These are phyloP conservation scores for Odontothrips loti DNA, from an alignment of 2,888 invertebrate species.

Conservation along the genomic window DNA sequence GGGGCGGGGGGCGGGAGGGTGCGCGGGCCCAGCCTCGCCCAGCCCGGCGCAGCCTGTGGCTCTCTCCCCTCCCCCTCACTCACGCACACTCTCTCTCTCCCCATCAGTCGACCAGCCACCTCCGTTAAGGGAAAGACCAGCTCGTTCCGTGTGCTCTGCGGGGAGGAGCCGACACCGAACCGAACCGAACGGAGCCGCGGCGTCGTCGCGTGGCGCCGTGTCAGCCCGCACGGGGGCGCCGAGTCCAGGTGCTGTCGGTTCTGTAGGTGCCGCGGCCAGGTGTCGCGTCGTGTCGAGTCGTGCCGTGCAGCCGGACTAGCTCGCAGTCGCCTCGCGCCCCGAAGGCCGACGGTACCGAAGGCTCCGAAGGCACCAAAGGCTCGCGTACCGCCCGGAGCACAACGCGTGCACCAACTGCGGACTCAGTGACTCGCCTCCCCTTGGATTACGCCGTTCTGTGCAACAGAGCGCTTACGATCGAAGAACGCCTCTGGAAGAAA, in stretches of 20 bases:
- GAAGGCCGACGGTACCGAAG: too few species aligned
- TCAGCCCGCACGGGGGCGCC: not conserved
- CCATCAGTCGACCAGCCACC: slow-evolving; percentile 15
- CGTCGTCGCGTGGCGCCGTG: not conserved
- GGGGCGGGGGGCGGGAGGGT: too few species aligned
- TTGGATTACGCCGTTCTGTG: too few species aligned
- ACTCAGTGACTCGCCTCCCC: too few species aligned
- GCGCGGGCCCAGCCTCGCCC: not conserved
- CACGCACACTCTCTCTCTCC: not conserved
- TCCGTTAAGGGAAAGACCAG: not conserved
- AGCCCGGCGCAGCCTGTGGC: not conserved
- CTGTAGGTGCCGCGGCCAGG: too few species aligned
- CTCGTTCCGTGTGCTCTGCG: not conserved
- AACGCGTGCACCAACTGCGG: too few species aligned
- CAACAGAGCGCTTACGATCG: too few species aligned
- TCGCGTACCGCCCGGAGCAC: too few species aligned
- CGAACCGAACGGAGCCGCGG: not conserved
- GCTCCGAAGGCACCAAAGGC: too few species aligned
- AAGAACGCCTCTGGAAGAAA: too few species aligned
- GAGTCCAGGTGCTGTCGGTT: too few species aligned
- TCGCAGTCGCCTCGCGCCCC: not conserved
- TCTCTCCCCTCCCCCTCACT: not conserved
- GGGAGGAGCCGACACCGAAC: not conserved
- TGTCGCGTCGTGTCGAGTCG: not conserved
- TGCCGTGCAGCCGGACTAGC: not conserved